Evolutionary conservation across 2,113 vertebrate genomes (phyloP).

Genomic region (rabbit (Oryctolagus cuniculus)): mOryCun1.1 NC_091438.1:153637501-153638000

Average conservation of each 20-base stretch:
- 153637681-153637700: not conserved
- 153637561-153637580: not conserved
- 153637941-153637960: not conserved
- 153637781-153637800: not conserved
- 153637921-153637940: not conserved
- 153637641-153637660: not conserved
- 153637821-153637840: not conserved
- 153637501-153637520: not conserved
- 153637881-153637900: too few relatives aligned
- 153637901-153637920: not conserved
- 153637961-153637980: not conserved
- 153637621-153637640: not conserved
- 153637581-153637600: not conserved
- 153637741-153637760: not conserved
- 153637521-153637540: fast-evolving
- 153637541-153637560: not conserved
- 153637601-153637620: not conserved
- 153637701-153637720: not conserved
- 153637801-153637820: not conserved
- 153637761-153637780: not conserved
- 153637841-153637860: fast-evolving
- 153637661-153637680: not conserved
- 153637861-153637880: too few relatives aligned
- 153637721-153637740: not conserved
- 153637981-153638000: not conserved